phyloP scores from a whole-genome alignment of 2,888 invertebrate genomes.

The Schizotus pectinicornis region DNA sequence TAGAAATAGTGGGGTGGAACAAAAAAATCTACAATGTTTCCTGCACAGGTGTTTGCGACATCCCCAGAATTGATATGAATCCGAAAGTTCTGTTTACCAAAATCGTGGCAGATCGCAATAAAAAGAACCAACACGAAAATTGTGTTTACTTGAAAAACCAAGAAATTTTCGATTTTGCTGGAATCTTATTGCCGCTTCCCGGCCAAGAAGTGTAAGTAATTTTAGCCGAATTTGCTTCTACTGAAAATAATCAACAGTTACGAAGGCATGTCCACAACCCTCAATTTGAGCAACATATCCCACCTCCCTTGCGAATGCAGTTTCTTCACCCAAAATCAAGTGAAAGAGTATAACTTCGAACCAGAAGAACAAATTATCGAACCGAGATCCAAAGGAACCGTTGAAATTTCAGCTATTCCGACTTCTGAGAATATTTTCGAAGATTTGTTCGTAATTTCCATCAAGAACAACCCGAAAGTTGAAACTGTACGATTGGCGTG shows the following conservation, averaged over 20 bases:
- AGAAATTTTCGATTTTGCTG: slow-evolving; percentile 51
- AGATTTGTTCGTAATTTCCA: slow-evolving; percentile 50
- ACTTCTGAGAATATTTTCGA: slow-evolving; percentile 46
- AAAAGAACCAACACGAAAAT: slow-evolving; percentile 37
- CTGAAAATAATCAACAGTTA: background rate
- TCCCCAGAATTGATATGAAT: slow-evolving; percentile 48
- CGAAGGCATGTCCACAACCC: slow-evolving; percentile 37
- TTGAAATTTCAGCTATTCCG: slow-evolving; percentile 52
- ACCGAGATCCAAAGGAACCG: slow-evolving; percentile 43
- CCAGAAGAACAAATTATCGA: slow-evolving; percentile 46
- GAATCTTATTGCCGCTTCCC: slow-evolving; percentile 35
- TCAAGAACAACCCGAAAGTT: slow-evolving; percentile 67
- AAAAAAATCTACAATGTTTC: slow-evolving; percentile 35
- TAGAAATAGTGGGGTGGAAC: slow-evolving; percentile 47
- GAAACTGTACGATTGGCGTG: slow-evolving; percentile 61
- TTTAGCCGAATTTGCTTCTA: background rate
- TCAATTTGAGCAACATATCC: slow-evolving; percentile 64
- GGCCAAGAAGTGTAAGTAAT: slow-evolving; percentile 22
- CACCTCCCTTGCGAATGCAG: slow-evolving; percentile 60
- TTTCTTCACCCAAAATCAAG: slow-evolving; percentile 59
- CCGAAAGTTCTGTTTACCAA: slow-evolving; percentile 47
- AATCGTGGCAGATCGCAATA: slow-evolving; percentile 35
- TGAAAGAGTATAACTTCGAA: slow-evolving; percentile 59
- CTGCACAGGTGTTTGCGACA: slow-evolving; percentile 48
- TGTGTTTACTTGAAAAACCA: slow-evolving; percentile 44